Conservation (phyloP, 2,888 invertebrate species). For the Ormyrus rosae region DNA sequence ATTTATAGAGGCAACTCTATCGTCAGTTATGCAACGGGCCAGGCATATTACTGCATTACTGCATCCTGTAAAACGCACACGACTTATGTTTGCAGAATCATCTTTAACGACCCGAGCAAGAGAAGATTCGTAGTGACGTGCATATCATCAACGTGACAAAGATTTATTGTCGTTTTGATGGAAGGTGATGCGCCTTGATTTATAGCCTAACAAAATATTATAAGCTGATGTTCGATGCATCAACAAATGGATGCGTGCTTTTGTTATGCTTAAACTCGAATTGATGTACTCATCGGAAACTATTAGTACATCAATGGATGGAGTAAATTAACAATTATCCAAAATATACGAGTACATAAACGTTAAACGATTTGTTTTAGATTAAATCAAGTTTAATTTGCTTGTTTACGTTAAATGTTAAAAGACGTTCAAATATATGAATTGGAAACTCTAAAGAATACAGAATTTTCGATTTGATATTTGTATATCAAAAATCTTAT, state of each 20-base stretch:
- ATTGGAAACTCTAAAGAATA: too few relatives aligned
- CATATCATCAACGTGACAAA: conserved; percentile 42
- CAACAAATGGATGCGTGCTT: conserved; percentile 13
- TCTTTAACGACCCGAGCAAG: conserved; percentile 47
- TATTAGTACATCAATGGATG: background rate
- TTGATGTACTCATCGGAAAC: conserved; percentile 3
- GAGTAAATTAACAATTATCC: too few relatives aligned
- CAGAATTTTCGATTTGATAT: too few relatives aligned
- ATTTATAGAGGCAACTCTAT: conserved; percentile 22
- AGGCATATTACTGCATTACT: conserved; percentile 24
- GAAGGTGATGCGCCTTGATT: conserved; percentile 37
- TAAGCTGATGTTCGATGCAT: conserved; percentile 13
- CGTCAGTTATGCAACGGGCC: conserved; percentile 32
- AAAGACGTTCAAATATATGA: too few relatives aligned
- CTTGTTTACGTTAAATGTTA: too few relatives aligned
- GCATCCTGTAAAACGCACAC: background rate
- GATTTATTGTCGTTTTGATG: conserved; percentile 50
- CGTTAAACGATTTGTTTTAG: too few relatives aligned
- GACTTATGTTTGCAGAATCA: conserved; percentile 37
- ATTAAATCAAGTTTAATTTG: too few relatives aligned
- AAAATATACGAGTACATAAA: background rate
- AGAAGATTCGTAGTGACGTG: conserved; percentile 40
- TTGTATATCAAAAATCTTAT: too few relatives aligned
- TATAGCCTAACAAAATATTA: conserved; percentile 40
- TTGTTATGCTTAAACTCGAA: background rate